These are phyloP conservation scores for Enteromius paludinosus DNA, from an alignment of 2,797 vertebrate species.

Conservation along the genomic window DNA sequence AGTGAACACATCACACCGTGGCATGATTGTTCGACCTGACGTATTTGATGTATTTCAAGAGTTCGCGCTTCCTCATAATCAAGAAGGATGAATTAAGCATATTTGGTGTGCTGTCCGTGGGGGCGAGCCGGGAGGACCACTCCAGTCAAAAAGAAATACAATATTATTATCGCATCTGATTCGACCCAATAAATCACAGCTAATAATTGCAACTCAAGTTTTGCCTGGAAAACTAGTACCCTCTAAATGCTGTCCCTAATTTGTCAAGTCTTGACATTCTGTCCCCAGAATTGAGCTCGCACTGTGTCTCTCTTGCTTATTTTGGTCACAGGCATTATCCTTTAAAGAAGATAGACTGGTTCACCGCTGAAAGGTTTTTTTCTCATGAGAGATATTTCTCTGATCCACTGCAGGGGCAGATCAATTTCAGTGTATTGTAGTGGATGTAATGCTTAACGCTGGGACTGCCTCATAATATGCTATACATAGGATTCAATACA, in stretches of 20 bases:
- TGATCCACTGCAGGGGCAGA: not conserved
- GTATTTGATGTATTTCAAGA: no score
- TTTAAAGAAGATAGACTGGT: conserved; percentile 2
- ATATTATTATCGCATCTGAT: not conserved
- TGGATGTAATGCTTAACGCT: not conserved
- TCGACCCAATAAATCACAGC: not conserved
- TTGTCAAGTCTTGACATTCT: conserved; percentile 6
- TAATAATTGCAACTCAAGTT: not conserved
- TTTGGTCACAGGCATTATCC: conserved; percentile 11
- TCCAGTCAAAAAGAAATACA: not conserved
- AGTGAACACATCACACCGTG: no score
- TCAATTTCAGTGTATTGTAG: not conserved
- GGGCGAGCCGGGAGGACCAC: no score
- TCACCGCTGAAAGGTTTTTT: not conserved
- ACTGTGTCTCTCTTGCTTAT: not conserved
- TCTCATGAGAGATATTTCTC: conserved; percentile 1
- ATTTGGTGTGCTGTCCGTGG: no score
- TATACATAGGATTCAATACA: not conserved
- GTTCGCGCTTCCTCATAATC: no score
- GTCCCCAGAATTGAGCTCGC: not conserved
- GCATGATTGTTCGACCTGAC: no score
- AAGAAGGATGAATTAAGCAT: no score
- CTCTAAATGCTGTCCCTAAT: not conserved
- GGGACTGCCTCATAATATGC: not conserved
- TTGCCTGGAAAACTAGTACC: not conserved